Base-by-base conservation (phyloP, 2,113 vertebrate genomes). In the Microcebus jonahi region DNA sequence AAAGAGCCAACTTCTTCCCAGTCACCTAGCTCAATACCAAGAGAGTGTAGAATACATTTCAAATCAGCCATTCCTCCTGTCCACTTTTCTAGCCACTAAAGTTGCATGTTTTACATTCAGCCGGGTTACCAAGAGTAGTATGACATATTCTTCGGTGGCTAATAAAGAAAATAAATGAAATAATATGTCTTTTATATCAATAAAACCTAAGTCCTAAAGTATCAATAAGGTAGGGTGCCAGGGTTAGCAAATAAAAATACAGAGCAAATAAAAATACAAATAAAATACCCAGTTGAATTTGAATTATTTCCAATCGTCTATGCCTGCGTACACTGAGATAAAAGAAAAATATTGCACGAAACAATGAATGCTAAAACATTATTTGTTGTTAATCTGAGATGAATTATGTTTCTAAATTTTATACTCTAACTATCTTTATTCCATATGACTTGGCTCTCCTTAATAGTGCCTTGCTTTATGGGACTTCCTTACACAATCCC, bases 401-500 rank as follows among this genome's bases (percentile, higher is more conserved):
- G 14, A 85, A 61, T 25, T 18, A 61, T n/a, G 4, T 75, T 68
- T 25, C 65, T 39, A 70, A 87, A 36, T 14, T 77, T 17, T 29
- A 36, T 77, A 36, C 5, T 73, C 73, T 57, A 39, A 17, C 48
- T 70, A 0, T 45, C 12, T 39, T 55, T 31, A 39, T 42, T 12
- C 14, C 27, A 5, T 34, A 55, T 57, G 7, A 45, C 34, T 57
- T 82, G 50, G 13, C 39, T 14, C 29, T 71, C 39, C 53, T 6
- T 27, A 27, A 27, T 4, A 59, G 31, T 9, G 59, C 20, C 73
- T 65, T 29, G 23, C 8, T 65, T 36, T 65, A 4, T 23, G 8
- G 34, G 61, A 18, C 1, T 34, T 55, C 25, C 20, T 42, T 1
- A n/a, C 0, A 2, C 34, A 5, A 10, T 17, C 18, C 21, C 21